Base-by-base conservation (phyloP, 2,113 vertebrate species). In the Epinephelus fuscoguttatus region DNA sequence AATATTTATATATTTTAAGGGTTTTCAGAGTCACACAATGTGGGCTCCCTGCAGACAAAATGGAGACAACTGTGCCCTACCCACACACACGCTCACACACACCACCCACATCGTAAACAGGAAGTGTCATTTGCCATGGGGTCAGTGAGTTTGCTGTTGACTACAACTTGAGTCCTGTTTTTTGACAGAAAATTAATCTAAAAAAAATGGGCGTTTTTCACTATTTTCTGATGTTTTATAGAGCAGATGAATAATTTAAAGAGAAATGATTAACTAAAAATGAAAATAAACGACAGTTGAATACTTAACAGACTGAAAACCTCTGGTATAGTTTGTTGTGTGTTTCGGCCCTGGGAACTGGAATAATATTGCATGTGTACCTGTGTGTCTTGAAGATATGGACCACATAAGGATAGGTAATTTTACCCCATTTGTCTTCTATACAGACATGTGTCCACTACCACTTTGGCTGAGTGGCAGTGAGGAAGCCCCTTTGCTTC, bases 401-500 rank as follows among this genome's bases (percentile, higher is more conserved):
- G 18, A 40, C 4, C 49, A 33, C 40, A 57, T 6, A 0, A 2
- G 30, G 19, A 53, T 4, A n/a, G 4, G 33, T 19, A 7, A 4
- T 64, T 30, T 37, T 30, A 40, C 33, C 61, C 47, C 12, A 3
- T 18, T n/a, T 14, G 13, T 57, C 25, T 64, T 53, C 14, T 6
- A 3, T 2, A 45, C 2, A 60, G 55, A 45, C 59, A 2, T 8
- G 4, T 50, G 30, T 69, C 56, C 13, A 37, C 42, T 23, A 0
- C 15, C 10, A 52, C 27, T 27, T 72, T 50, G 23, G 0, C 50
- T 52, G 45, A 21, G 53, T 53, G 50, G 10, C 69, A 15, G 37
- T 5, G 27, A 84, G 59, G 84, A 83, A 74, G 77, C 42, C 37
- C 77, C 52, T 75, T 42, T 27, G 10, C 15, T 5, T 73, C 50